phyloP scores from a whole-genome alignment of 2,797 vertebrate species.

The Xenopus petersii region DNA sequence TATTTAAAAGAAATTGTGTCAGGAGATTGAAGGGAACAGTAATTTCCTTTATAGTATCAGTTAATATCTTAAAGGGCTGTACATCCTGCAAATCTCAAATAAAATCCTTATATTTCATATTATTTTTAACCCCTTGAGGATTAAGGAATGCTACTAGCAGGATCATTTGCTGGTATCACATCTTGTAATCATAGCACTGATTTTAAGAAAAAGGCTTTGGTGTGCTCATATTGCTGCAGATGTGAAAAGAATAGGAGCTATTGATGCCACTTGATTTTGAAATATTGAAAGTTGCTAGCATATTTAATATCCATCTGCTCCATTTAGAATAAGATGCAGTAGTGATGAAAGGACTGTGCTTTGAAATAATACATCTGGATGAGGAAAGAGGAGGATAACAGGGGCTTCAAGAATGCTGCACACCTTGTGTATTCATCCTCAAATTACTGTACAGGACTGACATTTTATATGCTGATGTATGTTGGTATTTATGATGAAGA shows the following conservation, averaged over 20 bases:
- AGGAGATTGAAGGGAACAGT: too few relatives aligned
- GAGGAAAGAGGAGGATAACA: neutral
- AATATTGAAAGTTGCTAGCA: conserved; percentile 19
- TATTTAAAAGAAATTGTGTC: too few relatives aligned
- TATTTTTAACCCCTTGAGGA: too few relatives aligned
- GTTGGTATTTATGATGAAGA: neutral
- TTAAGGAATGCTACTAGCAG: too few relatives aligned
- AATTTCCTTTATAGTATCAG: too few relatives aligned
- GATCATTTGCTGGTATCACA: too few relatives aligned
- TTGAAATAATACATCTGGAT: neutral
- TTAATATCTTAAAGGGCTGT: too few relatives aligned
- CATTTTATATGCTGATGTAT: neutral
- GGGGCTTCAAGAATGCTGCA: neutral
- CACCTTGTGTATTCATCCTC: neutral
- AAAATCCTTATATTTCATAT: too few relatives aligned
- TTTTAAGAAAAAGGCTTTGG: too few relatives aligned
- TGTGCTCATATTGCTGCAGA: neutral
- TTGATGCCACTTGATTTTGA: conserved; percentile 30
- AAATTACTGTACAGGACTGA: neutral
- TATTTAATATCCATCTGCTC: conserved; percentile 41
- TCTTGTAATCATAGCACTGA: too few relatives aligned
- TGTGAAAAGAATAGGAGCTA: conserved; percentile 13
- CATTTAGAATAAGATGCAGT: conserved; percentile 2
- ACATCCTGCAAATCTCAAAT: too few relatives aligned
- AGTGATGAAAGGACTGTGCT: conserved; percentile 10